phyloP scores from a whole-genome alignment of 2,113 vertebrate genomes.

The Chaetodon trifascialis region DNA sequence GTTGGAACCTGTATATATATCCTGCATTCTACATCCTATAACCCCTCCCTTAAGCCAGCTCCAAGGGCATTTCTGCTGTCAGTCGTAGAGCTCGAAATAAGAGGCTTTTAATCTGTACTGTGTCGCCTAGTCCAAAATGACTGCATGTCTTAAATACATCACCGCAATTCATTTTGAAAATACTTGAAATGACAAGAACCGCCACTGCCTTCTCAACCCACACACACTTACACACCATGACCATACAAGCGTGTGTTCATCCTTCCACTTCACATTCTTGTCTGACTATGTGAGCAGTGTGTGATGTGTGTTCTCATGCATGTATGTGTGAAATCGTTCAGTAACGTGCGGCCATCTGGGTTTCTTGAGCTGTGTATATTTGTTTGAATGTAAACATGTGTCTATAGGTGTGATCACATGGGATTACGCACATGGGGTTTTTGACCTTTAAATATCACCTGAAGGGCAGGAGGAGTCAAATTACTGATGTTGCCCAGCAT shows the following conservation, averaged over 20 bases:
- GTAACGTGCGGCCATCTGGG: conserved; percentile 44
- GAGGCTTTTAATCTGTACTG: not conserved
- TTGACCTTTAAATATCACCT: conserved; percentile 56
- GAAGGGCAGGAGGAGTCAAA: conserved; percentile 47
- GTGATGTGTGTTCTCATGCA: conserved; percentile 43
- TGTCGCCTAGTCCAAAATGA: not conserved
- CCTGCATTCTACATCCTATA: not conserved
- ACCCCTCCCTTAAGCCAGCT: conserved; percentile 24
- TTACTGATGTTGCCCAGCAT: not conserved
- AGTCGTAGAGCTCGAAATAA: not conserved
- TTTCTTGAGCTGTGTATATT: conserved; percentile 36
- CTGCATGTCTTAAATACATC: not conserved
- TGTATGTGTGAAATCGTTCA: conserved; percentile 53
- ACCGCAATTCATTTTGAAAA: not conserved
- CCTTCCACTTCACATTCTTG: conserved; percentile 30
- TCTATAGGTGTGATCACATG: conserved; percentile 9
- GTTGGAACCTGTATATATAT: conserved; percentile 43
- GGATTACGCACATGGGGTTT: conserved; percentile 42
- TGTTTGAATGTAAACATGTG: conserved; percentile 71
- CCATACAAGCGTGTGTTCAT: not conserved
- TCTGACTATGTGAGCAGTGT: conserved; percentile 19
- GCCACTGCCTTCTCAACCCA: not conserved
- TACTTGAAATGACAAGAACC: not conserved
- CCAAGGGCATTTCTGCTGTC: conserved; percentile 34
- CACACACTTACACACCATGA: not conserved